Base-by-base conservation (phyloP, 2,888 invertebrate genomes). In the Ptychoptera contaminata region DNA sequence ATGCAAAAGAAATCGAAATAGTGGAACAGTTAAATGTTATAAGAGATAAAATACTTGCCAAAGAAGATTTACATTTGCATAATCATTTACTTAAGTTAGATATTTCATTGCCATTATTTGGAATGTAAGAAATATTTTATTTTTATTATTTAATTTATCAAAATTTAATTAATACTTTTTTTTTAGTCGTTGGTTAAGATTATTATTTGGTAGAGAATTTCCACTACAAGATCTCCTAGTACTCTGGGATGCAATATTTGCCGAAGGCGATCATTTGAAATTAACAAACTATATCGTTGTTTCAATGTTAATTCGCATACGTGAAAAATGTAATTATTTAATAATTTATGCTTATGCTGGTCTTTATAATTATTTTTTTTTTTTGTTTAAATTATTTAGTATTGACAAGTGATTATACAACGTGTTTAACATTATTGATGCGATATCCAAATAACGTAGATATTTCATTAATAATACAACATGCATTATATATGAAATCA, bases 151-250 rank as follows among this genome's bases (percentile, higher is more conserved):
- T 42, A 16, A 15, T 11, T 30, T 10, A 40, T 8, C 11, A 11
- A 35, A 34, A n/a, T 42, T 9, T 32, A 7, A 32, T n/a, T 32
- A 32, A 7, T 16, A 11, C 43, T 36, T 32, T 9, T 37, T 37
- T 60, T 57, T 1, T 55, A 87, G 86, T 48, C 83, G 87, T 2
- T 88, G 88, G 88, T 66, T 88, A 30, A 73, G 87, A 6, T 64
- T 90, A 45, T 64, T 88, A 12, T 90, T 88, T 65, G 87, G 87
- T 0, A 71, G 88, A 3, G 88, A 88, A 64, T 87, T 87, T 63
- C 74, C 82, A 2, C 72, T 87, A 47, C 70, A 78, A 42, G 86
- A 87, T 55, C 63, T 87, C 40, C 70, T 88, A 1, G 73, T 77
- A 42, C 61, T 88, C 7, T 88, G 88, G 88, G 86, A 90, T 53